A percentile compares a stretch with the other conserved stretches of the same genome.
Evolutionary conservation across 1,140 invertebrate species (phyloP).

Genomic region (Chironomus striatipennis): DNA sequence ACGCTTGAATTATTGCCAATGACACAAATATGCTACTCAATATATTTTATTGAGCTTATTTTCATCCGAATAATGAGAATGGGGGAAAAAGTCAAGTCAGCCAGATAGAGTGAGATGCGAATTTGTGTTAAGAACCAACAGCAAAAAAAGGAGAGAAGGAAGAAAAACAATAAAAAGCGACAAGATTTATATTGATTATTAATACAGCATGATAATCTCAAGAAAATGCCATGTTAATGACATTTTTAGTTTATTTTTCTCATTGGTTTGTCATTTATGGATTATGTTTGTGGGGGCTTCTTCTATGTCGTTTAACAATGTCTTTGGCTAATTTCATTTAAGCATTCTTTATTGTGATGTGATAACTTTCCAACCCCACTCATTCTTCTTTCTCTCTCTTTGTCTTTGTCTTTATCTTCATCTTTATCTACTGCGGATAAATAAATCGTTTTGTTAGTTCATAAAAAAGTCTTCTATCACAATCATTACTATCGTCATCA

Average conservation of each 20-base stretch:
- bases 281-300: neutral
- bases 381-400: too few relatives aligned
- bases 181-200: conserved; percentile 20
- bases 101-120: too few relatives aligned
- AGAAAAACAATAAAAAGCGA: conserved; percentile 5
- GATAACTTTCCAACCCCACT: neutral
- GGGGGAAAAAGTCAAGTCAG: neutral
- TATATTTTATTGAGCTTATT: conserved; percentile 17
- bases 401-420: too few relatives aligned
- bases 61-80: neutral
- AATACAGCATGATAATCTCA: conserved; percentile 10
- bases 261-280: neutral
- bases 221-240: conserved; percentile 20
- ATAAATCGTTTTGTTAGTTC: neutral
- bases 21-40: conserved; percentile 20
- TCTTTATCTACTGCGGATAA: neutral
- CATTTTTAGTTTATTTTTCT: neutral
- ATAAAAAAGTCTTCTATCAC: neutral
- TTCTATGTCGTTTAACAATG: neutral
- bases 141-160: neutral
- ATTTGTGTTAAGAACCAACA: neutral
- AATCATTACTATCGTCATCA: conserved; percentile 1
- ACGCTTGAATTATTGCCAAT: conserved; percentile 19
- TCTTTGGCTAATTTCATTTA: neutral
- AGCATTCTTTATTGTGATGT: conserved; percentile 13